Base-by-base conservation (phyloP, 2,797 vertebrate genomes). In the Halcyon chelicuti region DNA sequence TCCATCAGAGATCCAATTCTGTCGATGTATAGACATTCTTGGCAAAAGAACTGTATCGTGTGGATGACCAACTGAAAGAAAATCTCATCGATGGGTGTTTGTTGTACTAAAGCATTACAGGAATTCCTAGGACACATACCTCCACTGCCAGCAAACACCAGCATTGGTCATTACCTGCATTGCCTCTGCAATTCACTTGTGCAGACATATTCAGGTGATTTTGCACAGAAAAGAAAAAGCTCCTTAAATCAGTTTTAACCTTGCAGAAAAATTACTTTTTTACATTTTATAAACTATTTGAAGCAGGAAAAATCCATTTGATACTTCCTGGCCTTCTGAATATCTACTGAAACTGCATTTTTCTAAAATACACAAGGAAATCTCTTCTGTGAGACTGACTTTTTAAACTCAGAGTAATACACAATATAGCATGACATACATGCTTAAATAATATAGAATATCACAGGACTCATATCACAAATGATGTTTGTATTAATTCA, bases 291-390 rank as follows among this genome's bases (percentile, higher is more conserved):
- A 39, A 77, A 72, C 42, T 89, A 94, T 35, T 67, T 58, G n/a
- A 96, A 96, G 22, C 52, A 74, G 54, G 51, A 77, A 44, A 92
- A 94, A 76, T 91, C 72, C 6, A 79, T 39, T 46, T 47, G 60
- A 60, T 94, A 73, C 14, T 77, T 68, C 33, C 42, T 57, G 29
- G 84, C 31, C 25, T 87, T 81, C 61, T 88, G 37, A 23, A 90
- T 35, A 66, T 93, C 61, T n/a, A 5, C 12, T n/a, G 58, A 62
- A 26, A 28, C 15, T 29, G 6, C 7, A 39, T 58, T 75, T 71
- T 12, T 62, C 58, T 62, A 61, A 93, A 87, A 73, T 31, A 73
- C 4, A 39, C n/a, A 42, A 51, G 39, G 65, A 55, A n/a, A 72
- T 39, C 7, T 39, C 5, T 65, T 90, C 61, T 63, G 25, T 20